Percentiles rank a stretch among this genome's conserved stretches.
Conservation (phyloP, 2,797 vertebrate genomes). For the Myotis myotis region DNA sequence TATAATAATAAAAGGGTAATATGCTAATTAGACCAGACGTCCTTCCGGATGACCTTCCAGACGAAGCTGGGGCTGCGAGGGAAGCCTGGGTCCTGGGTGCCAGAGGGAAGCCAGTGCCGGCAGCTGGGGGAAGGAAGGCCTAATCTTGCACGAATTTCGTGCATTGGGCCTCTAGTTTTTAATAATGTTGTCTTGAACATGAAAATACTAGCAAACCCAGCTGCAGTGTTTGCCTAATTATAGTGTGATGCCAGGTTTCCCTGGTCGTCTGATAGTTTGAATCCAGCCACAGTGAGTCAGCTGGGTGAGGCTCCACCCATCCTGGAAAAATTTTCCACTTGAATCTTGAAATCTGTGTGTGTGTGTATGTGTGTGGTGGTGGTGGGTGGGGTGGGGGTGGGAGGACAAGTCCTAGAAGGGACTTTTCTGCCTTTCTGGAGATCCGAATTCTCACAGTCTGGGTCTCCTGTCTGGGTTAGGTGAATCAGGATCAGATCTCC, state of each 20-base stretch:
- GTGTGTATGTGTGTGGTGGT: neutral
- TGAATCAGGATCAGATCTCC: neutral
- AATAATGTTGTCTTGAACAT: slow-evolving; percentile 15
- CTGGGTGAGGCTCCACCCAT: neutral
- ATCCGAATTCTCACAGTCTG: neutral
- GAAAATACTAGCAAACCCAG: neutral
- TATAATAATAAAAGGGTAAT: neutral
- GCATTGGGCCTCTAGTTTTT: neutral
- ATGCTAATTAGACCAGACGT: no score
- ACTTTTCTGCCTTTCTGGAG: neutral
- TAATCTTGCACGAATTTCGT: no score
- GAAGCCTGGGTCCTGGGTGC: no score
- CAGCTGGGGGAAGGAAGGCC: no score
- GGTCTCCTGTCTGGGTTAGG: neutral
- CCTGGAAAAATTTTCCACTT: slow-evolving; percentile 33
- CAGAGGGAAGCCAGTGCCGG: no score
- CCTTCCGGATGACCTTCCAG: no score
- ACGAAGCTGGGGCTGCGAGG: no score
- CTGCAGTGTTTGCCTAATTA: neutral
- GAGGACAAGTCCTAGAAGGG: neutral
- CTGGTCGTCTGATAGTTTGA: neutral
- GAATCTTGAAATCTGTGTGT: neutral
- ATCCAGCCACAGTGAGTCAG: slow-evolving; percentile 60
- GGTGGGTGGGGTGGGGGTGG: neutral
- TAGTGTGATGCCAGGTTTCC: neutral